Percentiles rank a stretch among this genome's conserved stretches.
Conservation (phyloP, 2,113 vertebrate species). For the Brienomyrus brachyistius region DNA sequence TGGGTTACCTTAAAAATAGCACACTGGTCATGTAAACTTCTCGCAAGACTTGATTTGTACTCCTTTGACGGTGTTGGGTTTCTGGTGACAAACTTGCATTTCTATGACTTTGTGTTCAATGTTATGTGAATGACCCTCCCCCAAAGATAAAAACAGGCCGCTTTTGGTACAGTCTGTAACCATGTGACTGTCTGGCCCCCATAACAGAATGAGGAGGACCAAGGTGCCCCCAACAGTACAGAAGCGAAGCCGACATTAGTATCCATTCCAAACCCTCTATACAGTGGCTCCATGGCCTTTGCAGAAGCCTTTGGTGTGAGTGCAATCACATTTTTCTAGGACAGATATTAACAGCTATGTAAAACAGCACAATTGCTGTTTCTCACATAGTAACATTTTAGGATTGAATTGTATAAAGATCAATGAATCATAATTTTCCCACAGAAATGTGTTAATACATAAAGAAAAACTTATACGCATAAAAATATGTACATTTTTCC, state of each 20-base stretch:
- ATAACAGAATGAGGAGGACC: constrained; percentile 37
- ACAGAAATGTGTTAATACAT: not conserved
- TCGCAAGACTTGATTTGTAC: not conserved
- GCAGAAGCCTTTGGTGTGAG: constrained; percentile 70
- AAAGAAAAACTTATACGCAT: not conserved
- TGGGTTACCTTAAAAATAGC: not conserved
- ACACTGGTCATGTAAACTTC: not conserved
- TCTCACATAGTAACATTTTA: not conserved
- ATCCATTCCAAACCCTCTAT: constrained; percentile 77
- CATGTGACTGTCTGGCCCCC: not conserved
- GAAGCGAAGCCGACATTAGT: constrained; percentile 61
- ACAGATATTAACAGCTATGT: not conserved
- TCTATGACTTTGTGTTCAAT: not conserved
- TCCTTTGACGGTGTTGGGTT: not conserved
- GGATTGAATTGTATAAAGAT: not conserved
- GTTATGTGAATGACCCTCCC: not conserved
- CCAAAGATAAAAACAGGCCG: not conserved
- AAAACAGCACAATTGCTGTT: not conserved
- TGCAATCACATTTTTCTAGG: constrained; percentile 5
- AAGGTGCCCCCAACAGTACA: constrained; percentile 53
- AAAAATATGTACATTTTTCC: not conserved
- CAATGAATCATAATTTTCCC: not conserved
- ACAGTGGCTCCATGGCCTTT: constrained; percentile 61
- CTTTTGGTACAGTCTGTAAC: not conserved
- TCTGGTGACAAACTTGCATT: not conserved